Percentiles rank a stretch among this genome's conserved stretches.
These are phyloP conservation scores for Aegithalos caudatus DNA, from an alignment of 2,113 vertebrate genomes.

Conservation along the genomic window DNA sequence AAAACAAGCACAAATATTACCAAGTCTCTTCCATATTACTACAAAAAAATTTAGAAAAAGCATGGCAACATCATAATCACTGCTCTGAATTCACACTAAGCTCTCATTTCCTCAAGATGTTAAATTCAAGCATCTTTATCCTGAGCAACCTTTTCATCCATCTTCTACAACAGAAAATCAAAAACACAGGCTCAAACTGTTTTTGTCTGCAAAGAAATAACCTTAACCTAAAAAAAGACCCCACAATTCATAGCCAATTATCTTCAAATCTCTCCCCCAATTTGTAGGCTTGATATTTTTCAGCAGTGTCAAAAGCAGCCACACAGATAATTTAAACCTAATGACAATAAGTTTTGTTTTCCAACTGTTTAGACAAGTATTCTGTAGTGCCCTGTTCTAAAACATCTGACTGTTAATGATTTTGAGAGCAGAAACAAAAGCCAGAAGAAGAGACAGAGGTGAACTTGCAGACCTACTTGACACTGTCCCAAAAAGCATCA, in stretches of 20 bases:
- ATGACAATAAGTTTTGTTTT: not conserved
- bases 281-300: not conserved
- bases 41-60: not conserved
- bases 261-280: not conserved
- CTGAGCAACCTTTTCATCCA: not conserved
- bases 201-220: not conserved
- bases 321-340: not conserved
- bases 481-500: not conserved
- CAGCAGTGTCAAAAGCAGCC: not conserved
- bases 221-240: not conserved
- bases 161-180: not conserved
- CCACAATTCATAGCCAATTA: not conserved
- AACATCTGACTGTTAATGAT: not conserved
- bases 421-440: not conserved
- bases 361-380: not conserved
- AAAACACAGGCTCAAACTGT: not conserved
- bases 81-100: not conserved
- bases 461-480: not conserved
- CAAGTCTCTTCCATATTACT: not conserved
- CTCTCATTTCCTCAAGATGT: not conserved
- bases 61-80: not conserved
- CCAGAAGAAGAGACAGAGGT: not conserved
- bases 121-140: not conserved
- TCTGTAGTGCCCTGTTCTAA: not conserved
- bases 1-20: not conserved